Conservation (phyloP, 2,888 invertebrate genomes). For the Brachypalpus laphriformis region DNA sequence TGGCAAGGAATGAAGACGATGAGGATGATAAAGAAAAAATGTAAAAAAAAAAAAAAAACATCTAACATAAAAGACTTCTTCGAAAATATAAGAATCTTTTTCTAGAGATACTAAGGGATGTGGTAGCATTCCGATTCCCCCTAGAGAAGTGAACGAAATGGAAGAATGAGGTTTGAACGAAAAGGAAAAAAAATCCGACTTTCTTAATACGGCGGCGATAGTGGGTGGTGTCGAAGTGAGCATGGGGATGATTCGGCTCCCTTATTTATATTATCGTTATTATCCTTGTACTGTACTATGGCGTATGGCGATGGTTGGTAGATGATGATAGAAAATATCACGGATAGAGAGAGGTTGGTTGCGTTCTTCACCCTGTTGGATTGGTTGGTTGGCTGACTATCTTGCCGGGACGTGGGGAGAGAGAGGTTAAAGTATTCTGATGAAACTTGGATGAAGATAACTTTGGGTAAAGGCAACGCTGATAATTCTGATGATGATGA, state of each 20-base stretch:
- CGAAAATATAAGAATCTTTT: conserved; percentile 46
- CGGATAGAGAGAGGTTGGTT: conserved; percentile 46
- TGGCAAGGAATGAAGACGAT: conserved; percentile 73
- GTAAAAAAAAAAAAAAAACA: conserved; percentile 60
- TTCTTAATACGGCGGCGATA: conserved; percentile 41
- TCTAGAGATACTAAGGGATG: conserved; percentile 46
- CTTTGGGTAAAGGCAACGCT: conserved; percentile 72
- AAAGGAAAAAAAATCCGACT: conserved; percentile 45
- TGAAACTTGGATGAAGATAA: conserved; percentile 72
- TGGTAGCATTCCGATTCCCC: conserved; percentile 58
- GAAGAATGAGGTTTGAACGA: conserved; percentile 37
- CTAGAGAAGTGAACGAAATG: conserved; percentile 55
- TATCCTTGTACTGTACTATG: conserved; percentile 79
- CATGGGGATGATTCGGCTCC: conserved; percentile 71
- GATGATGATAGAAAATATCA: conserved; percentile 63
- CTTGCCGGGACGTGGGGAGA: conserved; percentile 28
- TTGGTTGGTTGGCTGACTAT: conserved; percentile 66
- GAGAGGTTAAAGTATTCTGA: conserved; percentile 69
- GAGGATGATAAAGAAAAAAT: conserved; percentile 76
- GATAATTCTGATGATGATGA: conserved; percentile 68
- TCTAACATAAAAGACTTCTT: conserved; percentile 68
- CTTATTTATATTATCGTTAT: conserved; percentile 81
- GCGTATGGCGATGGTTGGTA: conserved; percentile 68
- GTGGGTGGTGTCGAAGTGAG: conserved; percentile 66
- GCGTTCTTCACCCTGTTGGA: conserved; percentile 49